A percentile compares a stretch with the other conserved stretches of the same genome.
Conservation (phyloP, 2,113 vertebrate species). For the Pachyramphus minor region DNA sequence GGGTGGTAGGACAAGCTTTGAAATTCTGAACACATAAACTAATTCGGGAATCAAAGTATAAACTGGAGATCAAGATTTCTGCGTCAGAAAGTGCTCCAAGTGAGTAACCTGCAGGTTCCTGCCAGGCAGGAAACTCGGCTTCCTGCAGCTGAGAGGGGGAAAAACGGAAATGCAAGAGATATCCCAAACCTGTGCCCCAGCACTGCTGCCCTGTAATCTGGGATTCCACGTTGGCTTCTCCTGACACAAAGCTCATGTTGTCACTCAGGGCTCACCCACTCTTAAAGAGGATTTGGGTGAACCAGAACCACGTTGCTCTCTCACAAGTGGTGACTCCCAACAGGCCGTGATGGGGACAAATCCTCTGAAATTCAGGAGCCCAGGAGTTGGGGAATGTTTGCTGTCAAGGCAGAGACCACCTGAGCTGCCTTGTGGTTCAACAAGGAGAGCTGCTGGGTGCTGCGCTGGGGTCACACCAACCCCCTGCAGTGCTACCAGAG, state of each 20-base stretch:
- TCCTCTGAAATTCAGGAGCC: neutral
- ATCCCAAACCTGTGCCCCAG: neutral
- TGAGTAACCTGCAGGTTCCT: neutral
- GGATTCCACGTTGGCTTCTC: neutral
- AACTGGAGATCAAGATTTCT: neutral
- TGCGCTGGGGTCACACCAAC: neutral
- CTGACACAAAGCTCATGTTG: neutral
- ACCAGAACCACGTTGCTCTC: neutral
- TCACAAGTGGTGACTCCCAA: neutral
- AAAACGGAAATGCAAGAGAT: neutral
- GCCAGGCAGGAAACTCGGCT: neutral
- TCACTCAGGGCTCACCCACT: neutral
- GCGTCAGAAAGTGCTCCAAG: neutral
- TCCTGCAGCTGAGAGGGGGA: neutral
- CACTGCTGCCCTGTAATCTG: neutral
- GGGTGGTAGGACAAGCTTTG: neutral
- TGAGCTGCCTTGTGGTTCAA: neutral
- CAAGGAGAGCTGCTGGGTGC: neutral
- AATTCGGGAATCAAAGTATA: neutral
- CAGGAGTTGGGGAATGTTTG: neutral
- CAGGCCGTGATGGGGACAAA: accelerated
- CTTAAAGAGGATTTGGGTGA: neutral
- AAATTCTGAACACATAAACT: neutral
- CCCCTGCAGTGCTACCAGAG: neutral
- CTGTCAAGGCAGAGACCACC: neutral